Base-by-base conservation (phyloP, 2,113 vertebrate genomes). In the Mustelus asterias region DNA sequence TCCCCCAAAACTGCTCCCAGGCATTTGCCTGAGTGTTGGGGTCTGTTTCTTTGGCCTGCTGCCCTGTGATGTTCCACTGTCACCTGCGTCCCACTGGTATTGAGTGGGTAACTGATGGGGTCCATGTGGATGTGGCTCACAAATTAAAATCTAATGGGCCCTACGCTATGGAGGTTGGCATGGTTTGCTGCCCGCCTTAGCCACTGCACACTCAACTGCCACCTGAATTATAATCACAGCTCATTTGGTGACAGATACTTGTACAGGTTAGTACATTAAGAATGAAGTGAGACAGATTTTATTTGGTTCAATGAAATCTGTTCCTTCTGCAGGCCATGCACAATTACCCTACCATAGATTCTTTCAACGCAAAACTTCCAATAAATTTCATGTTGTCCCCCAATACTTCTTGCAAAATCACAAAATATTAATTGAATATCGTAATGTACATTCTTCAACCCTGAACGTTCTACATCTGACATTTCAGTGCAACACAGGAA, bases 391-490 rank as follows among this genome's bases (percentile, higher is more conserved):
- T 58, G 20, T 44, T 65, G 60, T n/a, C 29, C 16, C 33, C 16
- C 5, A 37, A 8, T 93, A 37, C 29, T 65, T 83, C 80, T 83
- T 83, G 18, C 37, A 83, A 83, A 83, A 83, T 83, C 89, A 93
- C 29, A 65, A 63, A 65, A 67, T 44, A 41, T 33, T 37, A 93
- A 93, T 93, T 93, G 33, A 93, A 65, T 93, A 22, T 93, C 7
- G 60, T 20, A 93, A 93, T 65, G 26, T 93, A 93, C 58, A 92
- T 65, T 92, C 60, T 92, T 92, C 58, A 92, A n/a, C 58, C 33
- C 60, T 65, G 60, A 92, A 92, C 16, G 37, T 37, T 92, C 58
- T n/a, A 92, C n/a, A 37, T 67, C 37, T 65, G 89, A 65, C 63
- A 93, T 67, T 93, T 93, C n/a, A 65, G 60, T 65, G 89, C 16